These are phyloP conservation scores for Ceriagrion tenellum DNA, from an alignment of 2,888 invertebrate species.

Conservation along the genomic window DNA sequence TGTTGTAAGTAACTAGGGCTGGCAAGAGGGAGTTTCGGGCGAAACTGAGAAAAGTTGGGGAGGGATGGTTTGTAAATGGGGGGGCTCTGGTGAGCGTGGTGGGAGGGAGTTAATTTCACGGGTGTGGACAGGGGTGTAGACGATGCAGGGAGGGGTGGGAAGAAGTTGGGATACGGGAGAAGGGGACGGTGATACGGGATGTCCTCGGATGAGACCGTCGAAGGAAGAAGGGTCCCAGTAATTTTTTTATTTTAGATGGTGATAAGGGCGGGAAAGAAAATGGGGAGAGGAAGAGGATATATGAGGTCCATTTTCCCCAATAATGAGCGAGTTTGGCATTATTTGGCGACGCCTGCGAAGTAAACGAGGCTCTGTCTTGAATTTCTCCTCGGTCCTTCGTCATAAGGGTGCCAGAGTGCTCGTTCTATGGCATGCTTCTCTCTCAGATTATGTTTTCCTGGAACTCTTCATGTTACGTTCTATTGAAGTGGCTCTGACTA, in stretches of 20 bases:
- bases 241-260: not conserved
- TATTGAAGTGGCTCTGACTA: too few relatives aligned
- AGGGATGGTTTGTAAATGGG: conserved; percentile 4
- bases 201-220: not conserved
- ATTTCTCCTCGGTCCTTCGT: not conserved
- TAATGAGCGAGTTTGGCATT: not conserved
- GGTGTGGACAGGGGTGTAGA: not conserved
- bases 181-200: not conserved
- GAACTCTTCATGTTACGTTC: too few relatives aligned
- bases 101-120: conserved; percentile 24
- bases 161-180: not conserved
- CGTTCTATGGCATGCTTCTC: too few relatives aligned
- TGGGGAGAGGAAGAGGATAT: not conserved
- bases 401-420: too few relatives aligned
- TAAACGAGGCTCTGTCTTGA: not conserved
- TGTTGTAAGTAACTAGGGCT: not conserved
- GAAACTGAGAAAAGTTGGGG: not conserved
- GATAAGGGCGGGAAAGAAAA: conserved; percentile 18
- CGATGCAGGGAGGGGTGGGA: not conserved
- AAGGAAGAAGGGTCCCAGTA: not conserved
- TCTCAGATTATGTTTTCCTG: too few relatives aligned
- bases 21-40: not conserved
- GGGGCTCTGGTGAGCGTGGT: not conserved
- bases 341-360: not conserved
- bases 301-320: not conserved